Evolutionary conservation across 2,888 invertebrate genomes (phyloP), one percentile per base, ranked within the genome.

Genomic region (Cryptocheilus praepositus): DNA sequence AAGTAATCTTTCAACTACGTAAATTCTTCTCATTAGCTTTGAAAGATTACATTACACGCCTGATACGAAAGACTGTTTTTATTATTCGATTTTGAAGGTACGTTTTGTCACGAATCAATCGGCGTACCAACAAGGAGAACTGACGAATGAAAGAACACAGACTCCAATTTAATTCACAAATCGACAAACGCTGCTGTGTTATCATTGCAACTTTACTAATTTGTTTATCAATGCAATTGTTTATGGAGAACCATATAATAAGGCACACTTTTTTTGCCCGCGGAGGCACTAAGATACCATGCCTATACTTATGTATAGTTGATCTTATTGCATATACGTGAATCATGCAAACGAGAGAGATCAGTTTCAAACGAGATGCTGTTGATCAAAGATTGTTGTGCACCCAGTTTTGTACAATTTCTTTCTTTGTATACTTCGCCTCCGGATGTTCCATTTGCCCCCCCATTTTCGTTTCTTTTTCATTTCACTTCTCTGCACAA

Each of bases 201-300:
- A 49, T 56, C 53, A 55, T 66, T 58, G 52, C 56, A 64, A 52
- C 56, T 56, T 67, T 25, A 53, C 57, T 64, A 43, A 59, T 51
- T 65, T 63, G 43, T 21, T 73, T 67, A 44, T 45, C 63, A 25
- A 18, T 15, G 59, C 61, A 61, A 69, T 61, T 60, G 22, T 61
- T 62, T 49, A 71, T 36, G 19, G 63, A 76, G 61, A 79, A 74
- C 66, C 79, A 76, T 67, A 58, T 68, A 76, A 70, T 79, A 79
- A 79, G 79, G 79, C 79, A 79, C 79, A 73, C 65, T 70, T 70
- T 71, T 28, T 65, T 57, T 80, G 80, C 80, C 79, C 64, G 74
- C 51, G 56, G 77, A 79, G 79, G 79, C 79, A 79, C 79, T 79
- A 70, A 70, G 67, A 74, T 70, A 69, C 68, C 74, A 72, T 64